Base-by-base conservation (phyloP, 1,140 invertebrate species). In the Drosophila hydei region DNA sequence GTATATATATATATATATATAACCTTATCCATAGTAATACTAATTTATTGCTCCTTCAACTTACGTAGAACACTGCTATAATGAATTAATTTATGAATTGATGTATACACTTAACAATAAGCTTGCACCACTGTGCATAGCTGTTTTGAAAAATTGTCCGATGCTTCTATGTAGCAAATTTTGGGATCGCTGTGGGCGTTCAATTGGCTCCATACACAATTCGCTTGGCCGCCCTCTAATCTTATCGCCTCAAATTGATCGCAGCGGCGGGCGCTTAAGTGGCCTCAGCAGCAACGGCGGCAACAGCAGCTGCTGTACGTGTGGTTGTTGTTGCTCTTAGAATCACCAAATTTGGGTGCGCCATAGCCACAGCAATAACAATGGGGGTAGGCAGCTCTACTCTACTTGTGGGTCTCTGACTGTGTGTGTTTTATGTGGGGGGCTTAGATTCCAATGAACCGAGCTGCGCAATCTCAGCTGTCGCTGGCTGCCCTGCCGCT, bases 241-340 rank as follows among this genome's bases (percentile, higher is more conserved):
- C 78, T 80, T 80, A 80, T 80, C 78, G 68, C 69, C 45, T 33
- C 58, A 69, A 77, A 77, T 73, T 76, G 64, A 80, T 80, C 78
- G 55, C 19, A n/a, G 23, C 64, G 43, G 43, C 58, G 68, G 40
- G 62, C 55, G 69, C 63, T 60, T 67, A 72, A 72, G 70, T 72
- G 70, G 63, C 43, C 69, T 38, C 30, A 27, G 68, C 56, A 47
- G 47, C 56, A 18, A 25, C 19, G 11, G 23, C 12, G 12, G 33
- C 19, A 23, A 59, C 55, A 45, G 43, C 55, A 19, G 33, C 9
- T n/a, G 19, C 6, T 27, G 27, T 2, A 16, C 4, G 4, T 40
- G 19, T 51, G 25, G 30, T 9, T 51, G 30, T 36, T 51, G 50
- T 38, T 56, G 14, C 38, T 65, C 40, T 59, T 52, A 65, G 63